Evolutionary conservation across 2,888 invertebrate species (phyloP).

Genomic region (Neoitamus cyanurus): DNA sequence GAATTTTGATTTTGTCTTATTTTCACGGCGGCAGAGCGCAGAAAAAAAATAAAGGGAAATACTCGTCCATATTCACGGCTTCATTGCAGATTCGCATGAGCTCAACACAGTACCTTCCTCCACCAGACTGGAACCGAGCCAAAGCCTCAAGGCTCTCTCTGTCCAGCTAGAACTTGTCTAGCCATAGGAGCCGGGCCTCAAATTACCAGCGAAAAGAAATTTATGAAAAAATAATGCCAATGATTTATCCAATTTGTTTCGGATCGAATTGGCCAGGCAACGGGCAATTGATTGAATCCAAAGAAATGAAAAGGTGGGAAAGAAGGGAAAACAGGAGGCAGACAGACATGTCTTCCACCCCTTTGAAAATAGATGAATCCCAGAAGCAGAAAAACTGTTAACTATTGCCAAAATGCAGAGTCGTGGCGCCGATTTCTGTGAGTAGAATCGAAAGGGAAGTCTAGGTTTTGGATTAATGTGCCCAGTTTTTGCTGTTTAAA

Average conservation of each 20-base stretch:
- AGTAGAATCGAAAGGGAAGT: not conserved
- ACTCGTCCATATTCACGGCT: not conserved
- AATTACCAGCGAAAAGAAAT: not conserved
- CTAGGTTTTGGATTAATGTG: not conserved
- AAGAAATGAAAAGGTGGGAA: not conserved
- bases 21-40: not conserved
- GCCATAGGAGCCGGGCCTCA: not conserved
- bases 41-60: not conserved
- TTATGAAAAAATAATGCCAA: constrained; percentile 7
- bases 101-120: not conserved
- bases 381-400: not conserved
- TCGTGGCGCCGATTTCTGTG: not conserved
- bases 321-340: not conserved
- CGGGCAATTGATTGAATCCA: constrained; percentile 9
- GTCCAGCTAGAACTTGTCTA: not conserved
- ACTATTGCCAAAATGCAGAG: not conserved
- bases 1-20: not conserved
- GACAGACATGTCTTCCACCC: not conserved
- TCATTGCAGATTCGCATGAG: constrained; percentile 12
- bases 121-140: not conserved
- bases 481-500: not conserved
- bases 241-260: constrained; percentile 28
- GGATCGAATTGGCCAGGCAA: not conserved
- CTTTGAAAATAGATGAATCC: not conserved
- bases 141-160: not conserved